Evolutionary conservation across 2,113 vertebrate species (phyloP).

Genomic region (Xenopus borealis): DNA sequence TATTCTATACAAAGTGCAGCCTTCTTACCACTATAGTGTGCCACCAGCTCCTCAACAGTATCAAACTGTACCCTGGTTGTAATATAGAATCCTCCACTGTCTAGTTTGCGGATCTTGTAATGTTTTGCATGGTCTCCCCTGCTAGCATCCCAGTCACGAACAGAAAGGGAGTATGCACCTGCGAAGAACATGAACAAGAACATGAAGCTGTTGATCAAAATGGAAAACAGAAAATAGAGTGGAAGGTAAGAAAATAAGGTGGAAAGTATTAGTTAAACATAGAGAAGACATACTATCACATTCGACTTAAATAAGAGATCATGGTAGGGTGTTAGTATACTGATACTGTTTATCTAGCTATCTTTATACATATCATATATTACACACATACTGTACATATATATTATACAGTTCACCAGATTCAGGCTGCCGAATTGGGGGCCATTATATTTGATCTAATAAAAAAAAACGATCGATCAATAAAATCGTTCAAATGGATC

Average conservation of each 20-base stretch:
- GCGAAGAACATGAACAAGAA: background rate
- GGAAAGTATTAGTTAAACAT: no score
- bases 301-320: no score
- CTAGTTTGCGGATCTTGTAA: slow-evolving; percentile 97
- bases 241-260: background rate
- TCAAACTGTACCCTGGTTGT: slow-evolving; percentile 91
- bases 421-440: no score
- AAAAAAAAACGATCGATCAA: no score
- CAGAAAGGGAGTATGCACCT: slow-evolving; percentile 94
- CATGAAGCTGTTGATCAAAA: background rate
- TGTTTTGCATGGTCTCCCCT: slow-evolving; percentile 95
- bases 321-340: no score
- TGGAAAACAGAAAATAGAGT: background rate
- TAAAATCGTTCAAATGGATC: no score
- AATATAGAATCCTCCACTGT: slow-evolving; percentile 95
- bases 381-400: no score
- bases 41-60: slow-evolving; percentile 82
- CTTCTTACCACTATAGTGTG: slow-evolving; percentile 83
- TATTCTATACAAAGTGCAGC: no score
- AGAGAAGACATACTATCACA: background rate
- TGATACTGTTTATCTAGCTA: no score
- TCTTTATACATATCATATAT: no score
- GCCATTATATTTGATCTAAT: no score
- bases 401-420: no score
- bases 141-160: slow-evolving; percentile 88